A percentile compares a stretch with the other conserved stretches of the same genome.
Conservation (phyloP, 2,797 vertebrate genomes). For the Potorous gilbertii region DNA sequence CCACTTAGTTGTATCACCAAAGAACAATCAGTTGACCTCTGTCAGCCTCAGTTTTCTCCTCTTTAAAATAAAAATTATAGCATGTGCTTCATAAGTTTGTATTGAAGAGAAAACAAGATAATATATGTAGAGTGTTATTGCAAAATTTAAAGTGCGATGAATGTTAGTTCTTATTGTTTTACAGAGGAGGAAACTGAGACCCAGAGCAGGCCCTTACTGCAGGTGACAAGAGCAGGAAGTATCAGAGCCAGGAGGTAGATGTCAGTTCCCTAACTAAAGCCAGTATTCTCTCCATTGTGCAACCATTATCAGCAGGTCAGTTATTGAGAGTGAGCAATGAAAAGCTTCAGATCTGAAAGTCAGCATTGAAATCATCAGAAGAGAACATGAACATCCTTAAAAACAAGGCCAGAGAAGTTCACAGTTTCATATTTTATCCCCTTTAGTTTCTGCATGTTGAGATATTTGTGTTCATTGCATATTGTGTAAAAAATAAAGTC, state of each 20-base stretch:
- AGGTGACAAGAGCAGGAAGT: not conserved
- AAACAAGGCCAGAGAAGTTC: not conserved
- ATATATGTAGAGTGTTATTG: not conserved
- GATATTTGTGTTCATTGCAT: not conserved
- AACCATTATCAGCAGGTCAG: not conserved
- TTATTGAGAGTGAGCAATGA: not conserved
- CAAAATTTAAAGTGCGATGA: not conserved
- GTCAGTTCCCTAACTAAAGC: not conserved
- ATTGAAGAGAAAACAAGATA: too few species aligned
- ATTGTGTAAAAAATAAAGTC: not conserved
- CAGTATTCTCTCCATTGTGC: not conserved
- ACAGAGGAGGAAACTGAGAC: constrained; percentile 37
- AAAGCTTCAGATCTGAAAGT: not conserved
- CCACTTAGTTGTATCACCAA: too few species aligned
- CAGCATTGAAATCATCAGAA: not conserved
- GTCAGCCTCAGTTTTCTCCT: too few species aligned
- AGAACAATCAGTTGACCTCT: too few species aligned
- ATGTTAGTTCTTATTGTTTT: constrained; percentile 37
- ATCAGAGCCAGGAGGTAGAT: not conserved
- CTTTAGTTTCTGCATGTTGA: not conserved
- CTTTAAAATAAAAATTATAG: too few species aligned
- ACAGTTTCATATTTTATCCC: not conserved
- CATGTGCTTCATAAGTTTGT: not conserved
- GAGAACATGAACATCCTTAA: not conserved
- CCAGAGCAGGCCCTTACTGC: not conserved